Percentiles rank a stretch among this genome's conserved stretches.
phyloP scores from a whole-genome alignment of 2,113 vertebrate species.

The Patagioenas fasciata region DNA sequence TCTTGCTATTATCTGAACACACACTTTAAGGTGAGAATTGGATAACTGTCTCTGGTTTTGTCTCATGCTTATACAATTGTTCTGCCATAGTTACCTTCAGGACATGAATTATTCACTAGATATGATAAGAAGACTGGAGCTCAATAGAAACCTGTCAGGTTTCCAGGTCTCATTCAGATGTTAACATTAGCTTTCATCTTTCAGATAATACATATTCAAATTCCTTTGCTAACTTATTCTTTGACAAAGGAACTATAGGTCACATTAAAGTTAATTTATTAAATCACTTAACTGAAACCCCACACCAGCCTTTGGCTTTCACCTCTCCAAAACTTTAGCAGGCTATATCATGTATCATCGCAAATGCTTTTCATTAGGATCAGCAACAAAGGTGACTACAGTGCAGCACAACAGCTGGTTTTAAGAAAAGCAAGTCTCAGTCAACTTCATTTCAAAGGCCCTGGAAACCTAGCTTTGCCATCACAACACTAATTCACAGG shows the following conservation, averaged over 20 bases:
- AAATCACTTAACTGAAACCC: constrained; percentile 48
- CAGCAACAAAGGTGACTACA: neutral
- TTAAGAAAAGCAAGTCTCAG: neutral
- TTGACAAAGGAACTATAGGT: constrained; percentile 3
- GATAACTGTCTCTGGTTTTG: neutral
- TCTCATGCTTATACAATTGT: neutral
- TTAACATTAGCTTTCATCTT: constrained; percentile 24
- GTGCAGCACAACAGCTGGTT: neutral
- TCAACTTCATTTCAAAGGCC: neutral
- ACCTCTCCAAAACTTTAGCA: neutral
- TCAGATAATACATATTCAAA: neutral
- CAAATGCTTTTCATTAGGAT: neutral
- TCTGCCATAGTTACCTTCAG: neutral
- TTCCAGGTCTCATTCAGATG: constrained; percentile 26
- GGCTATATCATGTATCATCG: neutral
- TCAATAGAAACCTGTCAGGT: constrained; percentile 19
- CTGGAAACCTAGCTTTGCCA: neutral
- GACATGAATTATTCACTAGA: constrained; percentile 40
- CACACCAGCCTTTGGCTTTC: constrained; percentile 4
- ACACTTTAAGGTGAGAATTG: neutral
- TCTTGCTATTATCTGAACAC: neutral
- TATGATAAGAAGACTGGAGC: neutral
- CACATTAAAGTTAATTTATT: constrained; percentile 41
- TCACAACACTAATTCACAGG: neutral
- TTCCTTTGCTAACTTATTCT: neutral